phyloP scores from a whole-genome alignment of 1,140 invertebrate genomes.

The Eupristina koningsbergeri region DNA sequence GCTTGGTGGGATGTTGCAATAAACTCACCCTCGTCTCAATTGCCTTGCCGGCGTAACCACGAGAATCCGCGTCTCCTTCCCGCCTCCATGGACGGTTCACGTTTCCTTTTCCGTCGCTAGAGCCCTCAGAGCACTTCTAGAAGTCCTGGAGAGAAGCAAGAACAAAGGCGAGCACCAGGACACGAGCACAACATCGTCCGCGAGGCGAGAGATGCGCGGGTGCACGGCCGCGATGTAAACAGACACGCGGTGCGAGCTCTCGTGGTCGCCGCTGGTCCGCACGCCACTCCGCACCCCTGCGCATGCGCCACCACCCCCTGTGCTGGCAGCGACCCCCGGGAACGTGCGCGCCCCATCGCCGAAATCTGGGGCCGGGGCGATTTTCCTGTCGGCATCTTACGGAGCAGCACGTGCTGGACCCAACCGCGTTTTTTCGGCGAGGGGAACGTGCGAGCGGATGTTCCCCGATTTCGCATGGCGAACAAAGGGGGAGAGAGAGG shows the following conservation, averaged over 20 bases:
- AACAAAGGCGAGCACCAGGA: neutral
- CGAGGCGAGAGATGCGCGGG: neutral
- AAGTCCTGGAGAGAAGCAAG: no score
- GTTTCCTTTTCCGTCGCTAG: neutral
- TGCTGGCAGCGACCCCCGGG: neutral
- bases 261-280: neutral
- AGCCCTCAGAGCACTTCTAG: neutral
- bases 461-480: neutral
- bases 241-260: conserved; percentile 3
- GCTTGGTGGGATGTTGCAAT: no score
- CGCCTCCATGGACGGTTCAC: conserved; percentile 40
- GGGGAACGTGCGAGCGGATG: no score
- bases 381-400: neutral
- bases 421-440: neutral
- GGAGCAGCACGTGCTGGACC: neutral
- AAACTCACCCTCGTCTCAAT: conserved; percentile 23
- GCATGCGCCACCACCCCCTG: neutral
- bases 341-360: neutral
- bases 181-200: conserved; percentile 1
- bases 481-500: neutral
- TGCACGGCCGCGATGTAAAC: conserved; percentile 14
- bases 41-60: conserved; percentile 19
- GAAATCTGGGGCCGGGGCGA: conserved; percentile 12
- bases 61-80: conserved; percentile 44
- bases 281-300: neutral